A percentile compares a stretch with the other conserved stretches of the same genome.
These are phyloP conservation scores for Nothura maculosa DNA, from an alignment of 2,797 vertebrate genomes.

Conservation along the genomic window DNA sequence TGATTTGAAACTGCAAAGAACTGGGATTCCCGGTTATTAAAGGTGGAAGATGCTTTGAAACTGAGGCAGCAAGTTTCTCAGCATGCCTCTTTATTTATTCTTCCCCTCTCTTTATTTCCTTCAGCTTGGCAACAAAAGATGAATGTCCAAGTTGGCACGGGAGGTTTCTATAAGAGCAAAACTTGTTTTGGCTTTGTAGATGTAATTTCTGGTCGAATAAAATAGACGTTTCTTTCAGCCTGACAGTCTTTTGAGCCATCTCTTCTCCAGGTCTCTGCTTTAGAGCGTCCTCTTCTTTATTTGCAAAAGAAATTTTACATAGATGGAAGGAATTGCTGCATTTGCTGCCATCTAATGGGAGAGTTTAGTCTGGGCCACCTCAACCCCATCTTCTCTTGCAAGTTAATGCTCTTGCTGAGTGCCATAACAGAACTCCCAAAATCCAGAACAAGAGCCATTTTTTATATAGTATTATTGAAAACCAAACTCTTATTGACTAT, in stretches of 20 bases:
- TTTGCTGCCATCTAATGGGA: slow-evolving; percentile 76
- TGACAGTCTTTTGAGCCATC: neutral
- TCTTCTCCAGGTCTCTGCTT: neutral
- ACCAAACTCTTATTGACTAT: neutral
- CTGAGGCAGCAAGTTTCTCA: neutral
- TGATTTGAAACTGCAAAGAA: neutral
- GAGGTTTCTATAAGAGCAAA: neutral
- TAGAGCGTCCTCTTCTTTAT: neutral
- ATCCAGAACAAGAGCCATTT: neutral
- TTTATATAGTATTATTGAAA: neutral
- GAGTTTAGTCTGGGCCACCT: neutral
- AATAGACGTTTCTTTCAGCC: neutral
- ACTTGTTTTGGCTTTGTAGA: neutral
- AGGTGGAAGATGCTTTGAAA: neutral
- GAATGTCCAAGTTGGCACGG: neutral
- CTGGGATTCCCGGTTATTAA: neutral
- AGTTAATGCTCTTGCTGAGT: rapidly evolving
- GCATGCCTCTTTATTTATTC: neutral
- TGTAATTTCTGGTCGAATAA: neutral
- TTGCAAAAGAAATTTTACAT: neutral
- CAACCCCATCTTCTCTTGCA: neutral
- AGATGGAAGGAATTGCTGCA: neutral
- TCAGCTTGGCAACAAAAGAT: neutral
- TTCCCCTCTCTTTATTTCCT: neutral
- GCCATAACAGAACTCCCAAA: neutral